Base-by-base conservation (phyloP, 2,797 vertebrate genomes). In the Lagorchestes hirsutus region DNA sequence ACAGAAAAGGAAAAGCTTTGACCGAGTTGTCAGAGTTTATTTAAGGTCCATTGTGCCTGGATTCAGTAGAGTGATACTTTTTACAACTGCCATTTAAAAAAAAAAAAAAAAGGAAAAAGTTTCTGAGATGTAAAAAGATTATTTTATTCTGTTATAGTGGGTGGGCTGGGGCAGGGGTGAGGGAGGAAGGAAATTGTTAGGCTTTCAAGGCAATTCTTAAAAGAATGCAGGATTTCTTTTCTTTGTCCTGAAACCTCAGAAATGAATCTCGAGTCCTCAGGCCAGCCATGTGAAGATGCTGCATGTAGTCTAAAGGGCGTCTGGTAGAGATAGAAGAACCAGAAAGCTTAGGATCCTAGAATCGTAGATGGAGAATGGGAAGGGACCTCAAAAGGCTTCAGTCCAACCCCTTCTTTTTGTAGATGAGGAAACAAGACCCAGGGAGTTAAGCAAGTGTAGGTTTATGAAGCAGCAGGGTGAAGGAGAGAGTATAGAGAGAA, bases 41-140 rank as follows among this genome's bases (percentile, higher is more conserved):
- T 5, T n/a, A 50, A 62, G 82, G 92, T 55, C 54, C 55, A 5
- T 8, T 57, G 93, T 92, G 94, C 95, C 54, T 50, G 67, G 91
- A 34, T 91, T 91, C 52, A 55, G 94, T 92, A 94, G 95, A 91
- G 34, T 91, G 94, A 93, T 93, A 46, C 82, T 97, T 96, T 50
- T 1, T 90, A 50, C 2, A 58, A 46, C 67, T 54, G 62, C 96
- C 91, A 34, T 28, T 92, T 87, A 57, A 56, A 90, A 90, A 67
- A 94, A n/a, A 4, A 92, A 90, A 46, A 2, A 56, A 90, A 90
- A 67, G 93, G 46, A 5, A 92, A 90, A 46, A 2, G 34, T 67
- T 96, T 90, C 52, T 50, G 40, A 82, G 82, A 55, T 40, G 91
- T 54, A 56, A 67, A 59, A 0, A 50, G 62, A 28, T 96, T 5